phyloP scores from a whole-genome alignment of 2,113 vertebrate species.

The Falcunculus frontatus region DNA sequence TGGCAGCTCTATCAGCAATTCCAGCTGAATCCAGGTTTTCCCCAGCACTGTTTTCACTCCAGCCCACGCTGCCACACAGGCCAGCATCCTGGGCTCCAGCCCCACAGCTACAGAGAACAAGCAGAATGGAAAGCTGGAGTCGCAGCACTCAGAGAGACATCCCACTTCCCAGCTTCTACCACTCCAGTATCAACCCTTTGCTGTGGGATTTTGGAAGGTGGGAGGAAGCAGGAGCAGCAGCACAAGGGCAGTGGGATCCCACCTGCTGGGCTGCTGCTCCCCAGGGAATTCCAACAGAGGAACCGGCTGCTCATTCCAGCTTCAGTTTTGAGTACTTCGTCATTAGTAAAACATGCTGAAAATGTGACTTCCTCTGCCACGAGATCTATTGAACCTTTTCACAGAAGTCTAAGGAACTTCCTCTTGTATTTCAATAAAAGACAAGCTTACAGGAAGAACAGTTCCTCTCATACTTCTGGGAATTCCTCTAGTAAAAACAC shows the following conservation, averaged over 20 bases:
- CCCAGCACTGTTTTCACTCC: neutral
- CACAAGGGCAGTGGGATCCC: neutral
- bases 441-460: neutral
- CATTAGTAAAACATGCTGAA: neutral
- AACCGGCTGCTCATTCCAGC: rapidly evolving
- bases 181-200: neutral
- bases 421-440: neutral
- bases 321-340: neutral
- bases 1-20: neutral
- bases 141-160: rapidly evolving
- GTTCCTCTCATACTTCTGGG: neutral
- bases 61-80: neutral
- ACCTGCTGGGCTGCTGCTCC: neutral
- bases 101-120: neutral
- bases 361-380: neutral
- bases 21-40: neutral
- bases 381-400: neutral
- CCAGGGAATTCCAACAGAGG: neutral
- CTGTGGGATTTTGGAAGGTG: neutral
- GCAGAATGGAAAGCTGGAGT: neutral
- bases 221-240: neutral
- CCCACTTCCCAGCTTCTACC: neutral
- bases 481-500: neutral
- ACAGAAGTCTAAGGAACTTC: neutral
- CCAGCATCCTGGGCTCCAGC: neutral